These are phyloP conservation scores for Hyperopisus bebe DNA, from an alignment of 2,113 vertebrate species.

Conservation along the genomic window DNA sequence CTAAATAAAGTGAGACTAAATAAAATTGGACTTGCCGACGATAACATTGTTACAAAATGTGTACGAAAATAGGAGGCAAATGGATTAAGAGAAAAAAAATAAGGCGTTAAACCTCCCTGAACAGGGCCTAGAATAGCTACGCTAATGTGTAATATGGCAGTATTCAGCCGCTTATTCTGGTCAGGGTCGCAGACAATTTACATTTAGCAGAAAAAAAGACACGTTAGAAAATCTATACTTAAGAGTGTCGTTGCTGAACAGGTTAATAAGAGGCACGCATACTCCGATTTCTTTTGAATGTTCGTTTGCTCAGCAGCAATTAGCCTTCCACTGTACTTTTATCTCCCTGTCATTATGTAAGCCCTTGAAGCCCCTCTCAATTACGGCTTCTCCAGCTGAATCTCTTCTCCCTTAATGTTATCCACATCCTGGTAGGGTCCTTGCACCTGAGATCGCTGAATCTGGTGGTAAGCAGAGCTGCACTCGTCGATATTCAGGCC, in stretches of 20 bases:
- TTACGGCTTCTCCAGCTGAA: conserved; percentile 62
- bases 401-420: conserved; percentile 40
- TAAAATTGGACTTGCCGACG: too few species aligned
- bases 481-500: conserved; percentile 63
- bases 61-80: neutral
- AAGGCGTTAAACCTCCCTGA: neutral
- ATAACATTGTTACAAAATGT: too few species aligned
- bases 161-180: neutral
- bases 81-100: neutral
- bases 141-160: neutral
- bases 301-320: neutral
- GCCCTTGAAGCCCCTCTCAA: neutral
- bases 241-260: neutral
- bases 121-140: neutral
- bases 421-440: conserved; percentile 60
- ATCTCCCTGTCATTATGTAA: neutral
- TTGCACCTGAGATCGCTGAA: conserved; percentile 42
- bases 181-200: neutral
- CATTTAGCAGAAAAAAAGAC: neutral
- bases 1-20: too few species aligned
- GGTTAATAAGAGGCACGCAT: neutral
- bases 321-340: neutral
- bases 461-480: conserved; percentile 55
- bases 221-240: neutral
- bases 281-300: neutral